Percentiles rank a stretch among this genome's conserved stretches.
These are phyloP conservation scores for Labroides dimidiatus DNA, from an alignment of 2,797 vertebrate genomes.

Conservation along the genomic window DNA sequence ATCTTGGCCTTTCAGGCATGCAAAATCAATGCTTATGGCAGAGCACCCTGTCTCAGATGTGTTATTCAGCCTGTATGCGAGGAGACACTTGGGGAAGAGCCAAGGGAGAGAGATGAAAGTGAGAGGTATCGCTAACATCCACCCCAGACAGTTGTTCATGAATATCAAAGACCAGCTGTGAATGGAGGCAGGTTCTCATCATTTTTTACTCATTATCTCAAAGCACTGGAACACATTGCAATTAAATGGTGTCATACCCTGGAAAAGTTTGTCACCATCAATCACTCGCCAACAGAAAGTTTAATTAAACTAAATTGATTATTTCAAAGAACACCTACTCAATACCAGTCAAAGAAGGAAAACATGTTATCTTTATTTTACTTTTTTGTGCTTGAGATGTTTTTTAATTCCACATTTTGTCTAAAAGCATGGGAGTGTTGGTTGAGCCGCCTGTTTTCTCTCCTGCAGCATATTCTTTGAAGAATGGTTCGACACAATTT, in stretches of 20 bases:
- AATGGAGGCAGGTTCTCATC: slow-evolving; percentile 75
- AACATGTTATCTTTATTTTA: not conserved
- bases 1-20: slow-evolving; percentile 81
- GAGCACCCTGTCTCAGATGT: slow-evolving; percentile 73
- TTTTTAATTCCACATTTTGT: slow-evolving; percentile 9
- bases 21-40: slow-evolving; percentile 74
- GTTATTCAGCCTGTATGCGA: slow-evolving; percentile 77
- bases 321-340: slow-evolving; percentile 31
- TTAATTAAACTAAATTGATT: slow-evolving; percentile 67
- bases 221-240: slow-evolving; percentile 73
- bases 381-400: not conserved
- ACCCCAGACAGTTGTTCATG: slow-evolving; percentile 88
- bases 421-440: not conserved
- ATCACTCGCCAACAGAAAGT: slow-evolving; percentile 33
- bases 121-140: slow-evolving; percentile 84
- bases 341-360: slow-evolving; percentile 28
- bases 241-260: slow-evolving; percentile 68
- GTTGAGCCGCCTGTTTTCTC: slow-evolving; percentile 9
- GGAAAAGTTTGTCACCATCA: slow-evolving; percentile 59
- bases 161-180: slow-evolving; percentile 90
- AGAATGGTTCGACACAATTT: slow-evolving; percentile 46
- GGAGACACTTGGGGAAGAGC: slow-evolving; percentile 83
- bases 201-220: slow-evolving; percentile 77
- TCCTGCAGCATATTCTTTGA: slow-evolving; percentile 38
- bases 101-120: slow-evolving; percentile 87